phyloP scores from a whole-genome alignment of 2,888 invertebrate species.

The Eristalinus aeneus region DNA sequence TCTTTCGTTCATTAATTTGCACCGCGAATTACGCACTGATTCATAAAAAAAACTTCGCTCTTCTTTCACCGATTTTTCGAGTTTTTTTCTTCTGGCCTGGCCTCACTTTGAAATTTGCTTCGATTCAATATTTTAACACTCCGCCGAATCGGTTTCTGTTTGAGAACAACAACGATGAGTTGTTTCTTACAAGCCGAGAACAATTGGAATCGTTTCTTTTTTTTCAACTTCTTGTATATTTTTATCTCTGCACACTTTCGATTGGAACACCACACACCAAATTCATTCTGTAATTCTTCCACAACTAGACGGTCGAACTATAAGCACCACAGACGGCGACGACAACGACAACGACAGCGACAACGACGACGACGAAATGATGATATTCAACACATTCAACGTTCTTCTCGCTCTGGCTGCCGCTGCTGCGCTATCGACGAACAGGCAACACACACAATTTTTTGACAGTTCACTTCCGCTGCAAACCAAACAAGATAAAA shows the following conservation, averaged over 20 bases:
- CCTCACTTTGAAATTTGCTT: background rate
- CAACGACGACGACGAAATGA: conserved; percentile 50
- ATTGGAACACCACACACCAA: conserved; percentile 45
- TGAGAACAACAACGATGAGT: background rate
- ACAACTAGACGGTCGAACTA: conserved; percentile 63
- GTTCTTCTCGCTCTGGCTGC: conserved; percentile 50
- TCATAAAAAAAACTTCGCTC: conserved; percentile 55
- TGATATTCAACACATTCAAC: conserved; percentile 64
- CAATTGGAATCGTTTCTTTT: conserved; percentile 17
- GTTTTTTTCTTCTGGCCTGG: background rate
- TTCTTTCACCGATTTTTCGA: conserved; percentile 14
- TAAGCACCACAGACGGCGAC: conserved; percentile 40
- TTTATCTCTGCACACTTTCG: conserved; percentile 55
- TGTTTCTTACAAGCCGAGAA: background rate
- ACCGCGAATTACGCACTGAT: conserved; percentile 71
- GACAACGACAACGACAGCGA: conserved; percentile 29
- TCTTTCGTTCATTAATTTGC: conserved; percentile 68
- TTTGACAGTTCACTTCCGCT: conserved; percentile 71
- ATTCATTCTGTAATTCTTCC: conserved; percentile 60
- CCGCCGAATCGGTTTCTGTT: background rate
- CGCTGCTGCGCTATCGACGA: conserved; percentile 33
- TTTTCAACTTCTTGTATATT: conserved; percentile 30
- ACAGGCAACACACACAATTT: conserved; percentile 52
- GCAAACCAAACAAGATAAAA: conserved; percentile 71
- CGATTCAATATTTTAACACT: background rate